Base-by-base conservation (phyloP, 2,888 invertebrate genomes). In the Monoplex corrugatus region DNA sequence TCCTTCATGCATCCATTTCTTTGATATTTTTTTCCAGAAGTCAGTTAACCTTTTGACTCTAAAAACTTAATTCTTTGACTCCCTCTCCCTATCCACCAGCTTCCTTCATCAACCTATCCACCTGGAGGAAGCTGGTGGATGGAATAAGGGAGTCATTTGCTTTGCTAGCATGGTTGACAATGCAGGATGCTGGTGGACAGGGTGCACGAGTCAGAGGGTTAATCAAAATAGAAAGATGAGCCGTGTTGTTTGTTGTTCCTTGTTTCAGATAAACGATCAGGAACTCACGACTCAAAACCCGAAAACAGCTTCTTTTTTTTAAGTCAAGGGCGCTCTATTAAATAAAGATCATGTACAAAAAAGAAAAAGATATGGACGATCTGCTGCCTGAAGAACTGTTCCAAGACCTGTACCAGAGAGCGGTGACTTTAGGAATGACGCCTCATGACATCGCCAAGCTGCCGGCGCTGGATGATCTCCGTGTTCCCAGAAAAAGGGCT, bases 341-440 rank as follows among this genome's bases (percentile, higher is more conserved):
- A n/a, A n/a, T n/a, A n/a, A 19, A 32, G 83, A 83, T 10, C 35
- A 35, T 57, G 57, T 23, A 50, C 32, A 45, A 45, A 38, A 2
- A 0, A 10, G 38, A 43, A 40, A 10, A 35, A 40, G 38, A n/a
- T 16, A 10, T 43, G 6, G 28, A 6, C 44, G 43, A 19, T 13
- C 6, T 35, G 28, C 44, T n/a, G 0, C 83, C 88, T 0, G 87
- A 88, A 75, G 63, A 82, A 10, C 72, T 89, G 86, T 92, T 91
- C 44, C 57, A 40, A n/a, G 82, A 88, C 40, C 89, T 95, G 16
- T 92, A 93, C 88, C 63, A 92, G 13, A 92, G 93, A 86, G 93
- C 94, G 2, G 82, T 91, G 13, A 82, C 90, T 83, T 86, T 93
- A 43, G 94, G 95, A 5, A 50, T 95, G 45, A 93, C 90, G 0